A percentile compares a stretch with the other conserved stretches of the same genome.
Conservation (phyloP, 2,797 vertebrate species). For the Phylloscopus collybita region DNA sequence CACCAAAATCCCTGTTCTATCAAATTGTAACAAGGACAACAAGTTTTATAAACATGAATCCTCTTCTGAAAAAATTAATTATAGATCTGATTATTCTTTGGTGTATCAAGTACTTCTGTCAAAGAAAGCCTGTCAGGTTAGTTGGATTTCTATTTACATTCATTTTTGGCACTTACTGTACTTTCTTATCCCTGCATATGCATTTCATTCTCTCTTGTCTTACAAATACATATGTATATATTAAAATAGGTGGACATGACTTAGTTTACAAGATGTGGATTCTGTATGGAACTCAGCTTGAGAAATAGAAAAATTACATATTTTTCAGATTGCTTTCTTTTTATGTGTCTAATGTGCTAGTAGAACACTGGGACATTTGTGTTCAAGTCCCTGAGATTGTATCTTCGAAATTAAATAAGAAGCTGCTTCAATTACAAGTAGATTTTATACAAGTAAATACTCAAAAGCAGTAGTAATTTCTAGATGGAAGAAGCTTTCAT, state of each 20-base stretch:
- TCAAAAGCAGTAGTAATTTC: background rate
- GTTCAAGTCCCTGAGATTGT: background rate
- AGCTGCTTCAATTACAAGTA: background rate
- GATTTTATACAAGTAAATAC: background rate
- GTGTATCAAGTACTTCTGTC: background rate
- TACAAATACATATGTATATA: background rate
- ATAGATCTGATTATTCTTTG: background rate
- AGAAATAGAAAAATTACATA: background rate
- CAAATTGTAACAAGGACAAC: background rate
- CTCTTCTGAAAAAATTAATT: background rate
- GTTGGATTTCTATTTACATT: background rate
- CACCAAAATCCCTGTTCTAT: background rate
- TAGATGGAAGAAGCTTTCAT: background rate
- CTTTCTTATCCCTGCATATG: background rate
- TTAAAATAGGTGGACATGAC: background rate
- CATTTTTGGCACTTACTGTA: background rate
- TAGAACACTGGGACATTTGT: background rate
- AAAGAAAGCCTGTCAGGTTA: background rate
- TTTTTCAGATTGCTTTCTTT: background rate
- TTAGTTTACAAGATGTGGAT: background rate
- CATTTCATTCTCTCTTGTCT: background rate
- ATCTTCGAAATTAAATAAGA: constrained; percentile 2
- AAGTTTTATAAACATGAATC: background rate
- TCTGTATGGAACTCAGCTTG: background rate
- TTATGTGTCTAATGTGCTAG: background rate